Conservation (phyloP, 2,797 vertebrate genomes). For the Muraenolepis orangiensis region DNA sequence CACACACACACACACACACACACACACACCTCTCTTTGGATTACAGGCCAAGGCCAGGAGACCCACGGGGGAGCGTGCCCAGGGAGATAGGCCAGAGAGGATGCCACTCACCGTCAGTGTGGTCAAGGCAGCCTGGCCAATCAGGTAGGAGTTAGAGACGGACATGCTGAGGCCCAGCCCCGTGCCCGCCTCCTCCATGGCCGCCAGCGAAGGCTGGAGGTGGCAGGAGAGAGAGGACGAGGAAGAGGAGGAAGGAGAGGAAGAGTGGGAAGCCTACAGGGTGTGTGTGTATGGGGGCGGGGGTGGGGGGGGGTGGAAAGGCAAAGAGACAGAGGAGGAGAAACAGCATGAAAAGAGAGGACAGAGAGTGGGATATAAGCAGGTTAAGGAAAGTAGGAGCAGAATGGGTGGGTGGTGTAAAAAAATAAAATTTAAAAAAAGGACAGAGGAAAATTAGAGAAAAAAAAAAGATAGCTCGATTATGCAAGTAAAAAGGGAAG, state of each 20-base stretch:
- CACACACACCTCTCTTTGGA: conserved; percentile 31
- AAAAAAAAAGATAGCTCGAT: conserved; percentile 28
- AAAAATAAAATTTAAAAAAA: too few species aligned
- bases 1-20: background rate
- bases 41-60: conserved; percentile 44
- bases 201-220: conserved; percentile 91
- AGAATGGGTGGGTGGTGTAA: too few species aligned
- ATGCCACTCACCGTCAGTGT: conserved; percentile 78
- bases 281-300: conserved; percentile 39
- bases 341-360: conserved; percentile 35
- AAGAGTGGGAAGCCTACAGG: conserved; percentile 80
- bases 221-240: conserved; percentile 96
- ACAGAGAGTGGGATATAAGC: conserved; percentile 16
- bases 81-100: conserved; percentile 25
- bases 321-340: conserved; percentile 46
- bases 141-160: conserved; percentile 99
- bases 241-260: conserved; percentile 87
- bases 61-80: conserved; percentile 37
- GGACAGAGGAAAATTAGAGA: conserved; percentile 25
- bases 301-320: conserved; percentile 21
- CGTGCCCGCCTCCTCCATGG: conserved; percentile 87
- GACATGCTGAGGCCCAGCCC: conserved; percentile 94
- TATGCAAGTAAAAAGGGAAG: conserved; percentile 47
- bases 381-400: conserved; percentile 2
- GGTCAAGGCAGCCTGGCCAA: conserved; percentile 89